These are phyloP conservation scores for Flabesymbios commensalis DNA, from an alignment of 2,888 invertebrate species.

Conservation along the genomic window DNA sequence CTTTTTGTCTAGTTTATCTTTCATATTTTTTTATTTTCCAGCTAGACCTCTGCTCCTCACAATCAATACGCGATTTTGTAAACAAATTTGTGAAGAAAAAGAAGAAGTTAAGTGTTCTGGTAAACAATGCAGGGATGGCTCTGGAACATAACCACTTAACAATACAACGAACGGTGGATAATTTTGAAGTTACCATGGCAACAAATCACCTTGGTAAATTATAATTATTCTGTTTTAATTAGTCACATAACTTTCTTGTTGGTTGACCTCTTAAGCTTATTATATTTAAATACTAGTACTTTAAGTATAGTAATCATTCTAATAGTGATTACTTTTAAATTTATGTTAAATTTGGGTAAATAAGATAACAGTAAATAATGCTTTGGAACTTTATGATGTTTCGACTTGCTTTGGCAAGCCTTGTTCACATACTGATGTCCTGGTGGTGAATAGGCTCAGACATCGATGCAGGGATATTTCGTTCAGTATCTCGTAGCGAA, in stretches of 20 bases:
- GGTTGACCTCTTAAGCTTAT: neutral
- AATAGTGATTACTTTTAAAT: no score
- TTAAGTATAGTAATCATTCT: neutral
- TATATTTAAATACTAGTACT: neutral
- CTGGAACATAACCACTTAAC: conserved; percentile 29
- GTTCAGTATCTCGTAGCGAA: no score
- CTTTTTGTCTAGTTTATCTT: no score
- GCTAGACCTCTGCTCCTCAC: conserved; percentile 33
- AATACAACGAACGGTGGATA: conserved; percentile 25
- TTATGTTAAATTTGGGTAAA: no score
- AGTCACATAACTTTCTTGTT: neutral
- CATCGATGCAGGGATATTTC: no score
- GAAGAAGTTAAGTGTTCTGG: conserved; percentile 31
- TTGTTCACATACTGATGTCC: no score
- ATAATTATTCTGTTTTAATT: no score
- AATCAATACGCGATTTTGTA: conserved; percentile 33
- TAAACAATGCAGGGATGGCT: conserved; percentile 36
- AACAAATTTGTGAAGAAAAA: conserved; percentile 32
- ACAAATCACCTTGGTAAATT: conserved; percentile 37
- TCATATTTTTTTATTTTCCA: no score
- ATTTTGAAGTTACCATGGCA: conserved; percentile 37
- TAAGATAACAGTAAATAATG: no score
- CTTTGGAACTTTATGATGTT: no score
- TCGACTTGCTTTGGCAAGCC: no score
- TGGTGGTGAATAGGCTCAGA: no score